Percentiles rank a stretch among this genome's conserved stretches.
Conservation (phyloP, 2,113 vertebrate genomes). For the Lagopus muta region DNA sequence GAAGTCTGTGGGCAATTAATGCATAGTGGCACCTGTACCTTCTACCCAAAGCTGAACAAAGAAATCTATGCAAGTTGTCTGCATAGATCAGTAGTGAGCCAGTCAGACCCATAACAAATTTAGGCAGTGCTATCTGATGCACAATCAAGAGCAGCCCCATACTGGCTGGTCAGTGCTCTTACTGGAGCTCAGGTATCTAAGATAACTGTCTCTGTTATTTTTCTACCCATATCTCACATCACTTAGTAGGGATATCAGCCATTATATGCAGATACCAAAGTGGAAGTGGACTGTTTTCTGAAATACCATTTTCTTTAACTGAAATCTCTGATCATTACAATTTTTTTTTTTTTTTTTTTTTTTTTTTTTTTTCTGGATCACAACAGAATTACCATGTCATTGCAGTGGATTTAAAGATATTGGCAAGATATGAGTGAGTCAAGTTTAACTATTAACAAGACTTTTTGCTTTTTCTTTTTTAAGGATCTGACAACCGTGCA, state of each 20-base stretch:
- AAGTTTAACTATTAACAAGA: background rate
- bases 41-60: background rate
- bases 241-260: background rate
- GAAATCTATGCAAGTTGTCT: background rate
- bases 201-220: background rate
- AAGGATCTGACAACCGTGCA: background rate
- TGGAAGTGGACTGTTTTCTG: background rate
- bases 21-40: background rate
- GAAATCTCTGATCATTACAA: background rate
- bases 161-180: background rate
- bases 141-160: background rate
- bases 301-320: background rate
- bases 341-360: background rate
- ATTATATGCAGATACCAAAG: background rate
- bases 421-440: background rate
- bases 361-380: background rate
- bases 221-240: background rate
- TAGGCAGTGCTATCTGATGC: background rate
- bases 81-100: background rate
- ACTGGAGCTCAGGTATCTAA: background rate
- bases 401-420: background rate
- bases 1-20: background rate
- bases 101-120: background rate
- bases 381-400: background rate
- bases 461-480: background rate